Conservation (phyloP, 2,888 invertebrate genomes). For the Dasysyrphus albostriatus region DNA sequence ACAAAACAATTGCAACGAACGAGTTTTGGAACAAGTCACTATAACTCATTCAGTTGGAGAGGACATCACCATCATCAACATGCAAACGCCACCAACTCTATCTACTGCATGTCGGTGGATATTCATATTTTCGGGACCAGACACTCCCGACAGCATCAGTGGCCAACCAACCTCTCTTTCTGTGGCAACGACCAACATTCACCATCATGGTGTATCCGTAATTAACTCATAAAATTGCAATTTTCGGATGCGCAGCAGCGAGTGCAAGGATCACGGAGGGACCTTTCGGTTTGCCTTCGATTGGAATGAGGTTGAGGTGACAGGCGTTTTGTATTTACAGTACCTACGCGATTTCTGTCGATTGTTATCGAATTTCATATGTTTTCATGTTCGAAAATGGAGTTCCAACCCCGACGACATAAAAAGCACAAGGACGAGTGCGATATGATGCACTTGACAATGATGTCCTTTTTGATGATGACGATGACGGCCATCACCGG, state of each 20-base stretch:
- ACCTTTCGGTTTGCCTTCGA: not conserved
- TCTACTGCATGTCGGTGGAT: not conserved
- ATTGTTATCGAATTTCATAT: conserved; percentile 73
- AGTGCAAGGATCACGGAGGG: not conserved
- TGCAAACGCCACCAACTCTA: not conserved
- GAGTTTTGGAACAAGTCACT: conserved; percentile 16
- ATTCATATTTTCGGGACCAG: conserved; percentile 57
- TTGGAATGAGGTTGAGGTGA: conserved; percentile 7
- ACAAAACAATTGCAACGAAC: conserved; percentile 69
- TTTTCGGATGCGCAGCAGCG: conserved; percentile 43
- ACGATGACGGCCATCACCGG: not conserved
- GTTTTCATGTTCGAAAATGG: conserved; percentile 70
- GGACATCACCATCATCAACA: conserved; percentile 56
- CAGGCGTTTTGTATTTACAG: conserved; percentile 49
- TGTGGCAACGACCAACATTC: conserved; percentile 49
- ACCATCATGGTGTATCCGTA: conserved; percentile 59
- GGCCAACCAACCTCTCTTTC: not conserved
- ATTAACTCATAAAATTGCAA: conserved; percentile 76
- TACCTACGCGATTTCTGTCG: conserved; percentile 55
- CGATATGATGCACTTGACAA: conserved; percentile 63
- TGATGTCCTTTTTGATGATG: conserved; percentile 41
- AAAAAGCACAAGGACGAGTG: conserved; percentile 3
- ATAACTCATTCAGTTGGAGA: conserved; percentile 63
- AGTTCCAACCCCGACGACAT: conserved; percentile 20
- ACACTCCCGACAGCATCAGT: conserved; percentile 18